Conservation (phyloP, 2,888 invertebrate genomes). For the Nebria brevicollis region DNA sequence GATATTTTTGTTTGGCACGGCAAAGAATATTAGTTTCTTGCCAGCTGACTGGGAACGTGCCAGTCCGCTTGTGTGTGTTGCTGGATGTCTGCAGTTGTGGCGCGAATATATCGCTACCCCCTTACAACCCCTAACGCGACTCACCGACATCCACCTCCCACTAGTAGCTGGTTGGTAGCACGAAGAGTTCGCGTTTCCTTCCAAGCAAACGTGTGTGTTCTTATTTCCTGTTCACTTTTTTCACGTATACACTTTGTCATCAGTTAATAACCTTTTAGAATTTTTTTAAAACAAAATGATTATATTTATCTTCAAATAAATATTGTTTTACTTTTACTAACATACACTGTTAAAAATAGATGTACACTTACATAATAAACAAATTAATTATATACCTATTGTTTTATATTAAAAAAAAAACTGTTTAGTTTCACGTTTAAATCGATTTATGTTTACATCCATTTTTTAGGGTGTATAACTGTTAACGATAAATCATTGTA, state of each 20-base stretch:
- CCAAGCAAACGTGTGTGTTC: constrained; percentile 23
- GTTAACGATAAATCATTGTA: background rate
- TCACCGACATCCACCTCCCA: constrained; percentile 4
- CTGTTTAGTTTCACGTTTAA: too few relatives aligned
- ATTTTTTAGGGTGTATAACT: background rate
- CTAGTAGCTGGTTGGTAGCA: background rate
- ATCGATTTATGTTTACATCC: too few relatives aligned
- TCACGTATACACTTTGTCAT: constrained; percentile 22
- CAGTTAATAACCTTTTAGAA: too few relatives aligned
- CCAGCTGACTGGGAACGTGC: constrained; percentile 19
- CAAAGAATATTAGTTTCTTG: background rate
- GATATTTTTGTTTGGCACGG: background rate
- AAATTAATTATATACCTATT: too few relatives aligned
- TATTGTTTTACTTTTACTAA: too few relatives aligned
- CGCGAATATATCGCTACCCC: constrained; percentile 25
- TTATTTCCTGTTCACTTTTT: constrained; percentile 39
- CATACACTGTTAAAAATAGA: too few relatives aligned
- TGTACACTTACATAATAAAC: too few relatives aligned
- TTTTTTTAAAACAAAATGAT: too few relatives aligned
- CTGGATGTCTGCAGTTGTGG: constrained; percentile 29
- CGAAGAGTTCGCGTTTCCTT: constrained; percentile 16
- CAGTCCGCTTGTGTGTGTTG: constrained; percentile 28
- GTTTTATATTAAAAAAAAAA: too few relatives aligned
- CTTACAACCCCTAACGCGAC: background rate
- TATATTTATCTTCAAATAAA: too few relatives aligned